Conservation (phyloP, 2,797 vertebrate genomes). For the Sebastes kiyomatsui region DNA sequence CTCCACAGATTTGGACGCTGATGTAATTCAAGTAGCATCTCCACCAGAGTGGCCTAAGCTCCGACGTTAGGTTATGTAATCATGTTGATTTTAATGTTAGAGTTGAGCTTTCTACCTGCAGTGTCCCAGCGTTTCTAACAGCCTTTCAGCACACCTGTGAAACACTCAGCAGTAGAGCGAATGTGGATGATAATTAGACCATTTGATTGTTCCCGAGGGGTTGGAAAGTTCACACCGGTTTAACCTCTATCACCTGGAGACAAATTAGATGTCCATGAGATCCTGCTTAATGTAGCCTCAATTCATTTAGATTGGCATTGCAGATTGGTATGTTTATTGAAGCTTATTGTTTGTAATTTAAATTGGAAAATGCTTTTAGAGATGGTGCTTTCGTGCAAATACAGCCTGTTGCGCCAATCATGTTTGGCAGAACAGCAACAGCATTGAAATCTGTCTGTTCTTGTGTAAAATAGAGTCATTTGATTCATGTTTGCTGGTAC, state of each 20-base stretch:
- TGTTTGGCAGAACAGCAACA: not conserved
- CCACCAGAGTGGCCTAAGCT: constrained; percentile 5
- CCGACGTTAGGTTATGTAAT: constrained; percentile 37
- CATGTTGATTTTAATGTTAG: constrained; percentile 32
- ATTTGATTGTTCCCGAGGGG: constrained; percentile 17
- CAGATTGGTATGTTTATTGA: not conserved
- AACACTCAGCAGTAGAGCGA: not conserved
- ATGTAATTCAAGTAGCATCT: constrained; percentile 40
- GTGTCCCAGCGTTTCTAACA: constrained; percentile 4
- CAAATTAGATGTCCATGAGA: constrained; percentile 16
- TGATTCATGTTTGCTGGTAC: not conserved
- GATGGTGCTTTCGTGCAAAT: not conserved
- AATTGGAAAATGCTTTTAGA: not conserved
- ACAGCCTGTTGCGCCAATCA: not conserved
- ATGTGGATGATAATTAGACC: constrained; percentile 18
- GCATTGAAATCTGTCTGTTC: not conserved
- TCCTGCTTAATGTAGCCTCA: constrained; percentile 7
- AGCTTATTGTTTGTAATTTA: constrained; percentile 8
- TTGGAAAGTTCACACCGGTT: not conserved
- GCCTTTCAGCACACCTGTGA: constrained; percentile 14
- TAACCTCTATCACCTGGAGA: constrained; percentile 25
- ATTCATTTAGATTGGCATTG: not conserved
- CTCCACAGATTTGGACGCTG: constrained; percentile 28
- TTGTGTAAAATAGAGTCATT: not conserved
- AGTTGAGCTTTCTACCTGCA: constrained; percentile 9